These are phyloP conservation scores for Peromyscus maniculatus DNA, from an alignment of 2,113 vertebrate species.

Conservation along the genomic window DNA sequence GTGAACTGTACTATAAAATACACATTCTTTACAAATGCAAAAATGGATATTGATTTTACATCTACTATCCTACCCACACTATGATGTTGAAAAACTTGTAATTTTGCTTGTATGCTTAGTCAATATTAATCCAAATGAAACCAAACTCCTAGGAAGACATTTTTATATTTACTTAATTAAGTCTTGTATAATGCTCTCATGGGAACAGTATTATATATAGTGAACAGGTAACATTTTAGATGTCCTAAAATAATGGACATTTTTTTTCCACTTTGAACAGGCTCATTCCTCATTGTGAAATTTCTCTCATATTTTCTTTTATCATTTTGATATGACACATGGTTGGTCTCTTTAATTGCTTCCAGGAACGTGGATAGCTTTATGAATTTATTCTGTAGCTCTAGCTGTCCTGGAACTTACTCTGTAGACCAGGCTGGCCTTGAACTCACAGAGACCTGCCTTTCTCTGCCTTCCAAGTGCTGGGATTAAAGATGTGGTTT, in stretches of 20 bases:
- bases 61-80: too few relatives aligned
- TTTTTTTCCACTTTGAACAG: background rate
- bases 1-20: background rate
- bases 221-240: background rate
- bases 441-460: background rate
- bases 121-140: background rate
- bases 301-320: constrained; percentile 11
- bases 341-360: background rate
- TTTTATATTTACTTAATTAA: background rate
- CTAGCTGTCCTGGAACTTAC: background rate
- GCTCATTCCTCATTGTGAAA: constrained; percentile 3
- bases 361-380: background rate
- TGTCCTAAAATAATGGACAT: background rate
- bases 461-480: background rate
- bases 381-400: background rate
- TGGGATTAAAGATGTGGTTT: background rate
- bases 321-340: constrained; percentile 9
- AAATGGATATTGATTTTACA: background rate
- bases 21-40: background rate
- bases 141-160: constrained; percentile 4
- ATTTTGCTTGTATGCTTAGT: background rate
- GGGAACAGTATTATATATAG: background rate
- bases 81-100: background rate
- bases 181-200: background rate
- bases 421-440: background rate